These are phyloP conservation scores for Noctuana brunneofusca DNA, from an alignment of 2,888 invertebrate species.

Conservation along the genomic window DNA sequence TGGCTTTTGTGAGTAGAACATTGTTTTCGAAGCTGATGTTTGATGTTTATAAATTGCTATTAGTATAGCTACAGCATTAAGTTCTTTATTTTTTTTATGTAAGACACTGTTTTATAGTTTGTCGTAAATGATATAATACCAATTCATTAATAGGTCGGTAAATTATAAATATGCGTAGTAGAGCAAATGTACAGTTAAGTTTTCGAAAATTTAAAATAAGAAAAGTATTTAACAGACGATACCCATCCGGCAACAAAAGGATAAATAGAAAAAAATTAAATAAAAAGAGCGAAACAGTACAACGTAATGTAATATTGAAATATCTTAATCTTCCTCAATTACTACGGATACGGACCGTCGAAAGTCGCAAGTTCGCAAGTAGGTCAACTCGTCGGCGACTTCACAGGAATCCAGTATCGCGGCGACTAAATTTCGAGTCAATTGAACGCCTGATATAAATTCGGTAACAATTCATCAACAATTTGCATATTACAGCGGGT, in stretches of 20 bases:
- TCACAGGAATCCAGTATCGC: conserved; percentile 15
- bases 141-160: too few relatives aligned
- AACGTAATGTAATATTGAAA: not conserved
- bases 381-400: conserved; percentile 24
- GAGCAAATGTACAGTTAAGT: too few relatives aligned
- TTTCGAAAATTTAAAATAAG: too few relatives aligned
- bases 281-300: too few relatives aligned
- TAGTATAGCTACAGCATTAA: too few relatives aligned
- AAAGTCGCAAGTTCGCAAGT: conserved; percentile 17
- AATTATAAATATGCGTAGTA: too few relatives aligned
- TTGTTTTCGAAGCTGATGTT: not conserved
- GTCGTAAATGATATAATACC: too few relatives aligned
- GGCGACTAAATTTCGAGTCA: conserved; percentile 25
- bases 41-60: not conserved
- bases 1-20: not conserved
- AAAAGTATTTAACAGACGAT: too few relatives aligned
- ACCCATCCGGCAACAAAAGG: too few relatives aligned
- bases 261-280: too few relatives aligned
- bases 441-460: conserved; percentile 23
- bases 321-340: conserved; percentile 6
- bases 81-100: too few relatives aligned
- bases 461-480: conserved; percentile 28
- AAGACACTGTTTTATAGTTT: too few relatives aligned
- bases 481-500: conserved; percentile 31
- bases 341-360: not conserved